phyloP scores from a whole-genome alignment of 2,797 vertebrate genomes.

The Chelon auratus region DNA sequence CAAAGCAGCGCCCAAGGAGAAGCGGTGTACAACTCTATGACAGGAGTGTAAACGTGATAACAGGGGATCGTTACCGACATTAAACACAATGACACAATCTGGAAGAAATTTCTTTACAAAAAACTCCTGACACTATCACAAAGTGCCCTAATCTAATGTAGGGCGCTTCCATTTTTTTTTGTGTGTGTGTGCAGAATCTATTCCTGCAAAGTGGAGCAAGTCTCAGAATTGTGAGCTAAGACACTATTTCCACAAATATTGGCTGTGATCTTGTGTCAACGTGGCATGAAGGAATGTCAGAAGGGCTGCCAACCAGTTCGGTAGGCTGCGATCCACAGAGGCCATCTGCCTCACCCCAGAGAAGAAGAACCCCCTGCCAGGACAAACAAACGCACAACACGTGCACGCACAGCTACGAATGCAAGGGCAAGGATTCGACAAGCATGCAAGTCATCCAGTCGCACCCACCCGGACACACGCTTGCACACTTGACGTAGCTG shows the following conservation, averaged over 20 bases:
- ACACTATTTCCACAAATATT: constrained; percentile 63
- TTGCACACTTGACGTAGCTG: constrained; percentile 35
- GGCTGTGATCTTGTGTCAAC: constrained; percentile 68
- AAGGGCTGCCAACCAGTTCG: constrained; percentile 74
- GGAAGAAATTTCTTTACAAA: constrained; percentile 38
- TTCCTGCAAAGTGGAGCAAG: constrained; percentile 63
- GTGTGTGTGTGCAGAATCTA: constrained; percentile 36
- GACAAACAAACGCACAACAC: constrained; percentile 47
- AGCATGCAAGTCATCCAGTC: constrained; percentile 2
- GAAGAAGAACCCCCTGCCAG: constrained; percentile 38
- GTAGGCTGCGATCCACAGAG: constrained; percentile 65
- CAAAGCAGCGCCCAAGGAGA: constrained; percentile 52
- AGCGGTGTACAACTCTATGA: constrained; percentile 33
- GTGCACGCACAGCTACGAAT: constrained; percentile 30
- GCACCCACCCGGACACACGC: constrained; percentile 32
- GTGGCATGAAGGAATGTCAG: constrained; percentile 74
- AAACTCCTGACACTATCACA: constrained; percentile 37
- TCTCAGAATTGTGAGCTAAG: constrained; percentile 60
- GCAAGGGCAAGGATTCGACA: constrained; percentile 19
- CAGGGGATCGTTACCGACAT: constrained; percentile 54
- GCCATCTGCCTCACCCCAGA: constrained; percentile 69
- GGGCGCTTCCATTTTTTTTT: constrained; percentile 27
- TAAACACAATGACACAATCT: constrained; percentile 53
- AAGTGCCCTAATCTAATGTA: constrained; percentile 43
- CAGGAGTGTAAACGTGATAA: constrained; percentile 39